Base-by-base conservation (phyloP, 1,140 invertebrate genomes). In the Nasonia giraulti region DNA sequence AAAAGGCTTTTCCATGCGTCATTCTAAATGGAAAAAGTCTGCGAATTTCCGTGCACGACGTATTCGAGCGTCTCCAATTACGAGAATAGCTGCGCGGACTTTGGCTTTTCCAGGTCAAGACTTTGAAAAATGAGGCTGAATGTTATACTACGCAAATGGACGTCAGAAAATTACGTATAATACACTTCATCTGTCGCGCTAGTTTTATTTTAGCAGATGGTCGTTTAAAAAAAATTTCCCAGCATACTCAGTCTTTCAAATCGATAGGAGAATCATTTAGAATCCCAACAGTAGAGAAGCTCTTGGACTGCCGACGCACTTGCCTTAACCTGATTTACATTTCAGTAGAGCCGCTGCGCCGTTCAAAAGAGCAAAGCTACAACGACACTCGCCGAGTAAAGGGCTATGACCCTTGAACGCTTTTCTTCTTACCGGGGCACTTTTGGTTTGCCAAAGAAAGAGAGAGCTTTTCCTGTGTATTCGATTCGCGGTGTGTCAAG, bases 231-330 rank as follows among this genome's bases (percentile, higher is more conserved):
- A 23, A 37, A 37, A 33, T 12, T 50, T 50, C 20, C 40, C n/a
- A 27, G 44, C 3, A 50, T 50, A 77, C 47, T 77, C 44, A 77
- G 40, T 77, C n/a, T 77, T 77, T 1, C 11, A 50, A 77, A 77
- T 77, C 37, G 75, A 77, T 77, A 77, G n/a, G 7, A 10, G n/a
- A 8, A 50, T 44, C 27, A 17, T 50, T 44, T 50, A 50, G 47
- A 50, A 12, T 50, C 47, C 17, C 55, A 7, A 20, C n/a, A 20
- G 12, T 8, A 6, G 44, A 50, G 75, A 77, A 77, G 75, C 75
- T 77, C 75, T 50, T 77, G 75, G 44, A 77, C 75, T 77, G 75
- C 44, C 75, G 23, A 77, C 75, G 75, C 75, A 77, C 75, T 77
- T 50, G 20, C 44, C 44, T 77, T 77, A 77, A 77, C 75, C 75